Conservation (phyloP, 1,140 invertebrate species). For the Bombus terrestris region DNA sequence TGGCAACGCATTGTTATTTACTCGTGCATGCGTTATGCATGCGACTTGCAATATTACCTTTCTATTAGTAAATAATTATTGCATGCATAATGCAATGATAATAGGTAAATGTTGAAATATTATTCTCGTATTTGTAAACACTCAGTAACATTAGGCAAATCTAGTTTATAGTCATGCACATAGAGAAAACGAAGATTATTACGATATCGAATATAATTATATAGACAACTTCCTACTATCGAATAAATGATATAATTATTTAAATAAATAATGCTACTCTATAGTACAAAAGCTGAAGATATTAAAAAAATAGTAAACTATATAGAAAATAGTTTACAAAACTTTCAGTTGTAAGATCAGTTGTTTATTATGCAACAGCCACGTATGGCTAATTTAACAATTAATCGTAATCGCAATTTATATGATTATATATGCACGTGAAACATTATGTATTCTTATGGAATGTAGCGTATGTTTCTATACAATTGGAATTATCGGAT, state of each 20-base stretch:
- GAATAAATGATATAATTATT: neutral
- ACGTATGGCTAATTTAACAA: neutral
- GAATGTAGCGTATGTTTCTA: neutral
- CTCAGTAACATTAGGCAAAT: neutral
- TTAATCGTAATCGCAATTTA: neutral
- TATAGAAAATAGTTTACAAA: neutral
- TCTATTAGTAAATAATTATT: neutral
- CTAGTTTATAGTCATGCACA: neutral
- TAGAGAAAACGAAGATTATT: neutral
- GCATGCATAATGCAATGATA: neutral
- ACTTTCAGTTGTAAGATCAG: neutral
- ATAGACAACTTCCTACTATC: neutral
- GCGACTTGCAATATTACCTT: neutral
- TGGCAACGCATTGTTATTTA: neutral
- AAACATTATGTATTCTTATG: neutral
- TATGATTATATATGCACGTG: neutral
- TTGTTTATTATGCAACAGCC: neutral
- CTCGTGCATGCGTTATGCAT: neutral
- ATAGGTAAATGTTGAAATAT: neutral
- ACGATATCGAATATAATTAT: neutral
- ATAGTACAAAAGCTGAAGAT: neutral
- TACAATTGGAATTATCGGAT: neutral
- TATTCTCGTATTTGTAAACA: neutral
- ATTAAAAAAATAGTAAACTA: neutral
- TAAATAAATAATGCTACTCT: neutral